These are phyloP conservation scores for Asteroscopus sphinx DNA, from an alignment of 2,888 invertebrate species.

Conservation along the genomic window DNA sequence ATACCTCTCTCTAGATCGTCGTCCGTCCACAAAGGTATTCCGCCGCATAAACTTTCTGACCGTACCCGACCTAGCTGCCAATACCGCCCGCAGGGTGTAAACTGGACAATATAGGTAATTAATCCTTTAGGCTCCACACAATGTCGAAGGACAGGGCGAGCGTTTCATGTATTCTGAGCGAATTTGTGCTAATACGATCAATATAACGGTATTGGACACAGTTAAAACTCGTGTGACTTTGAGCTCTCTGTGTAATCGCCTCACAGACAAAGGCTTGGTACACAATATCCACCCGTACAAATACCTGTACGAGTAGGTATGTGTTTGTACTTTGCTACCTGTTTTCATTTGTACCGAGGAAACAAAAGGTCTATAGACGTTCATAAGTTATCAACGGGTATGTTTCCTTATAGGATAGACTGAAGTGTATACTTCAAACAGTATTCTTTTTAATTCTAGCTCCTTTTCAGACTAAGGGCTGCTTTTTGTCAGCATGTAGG, in stretches of 20 bases:
- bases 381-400: background rate
- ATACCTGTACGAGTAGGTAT: background rate
- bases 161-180: background rate
- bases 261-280: background rate
- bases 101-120: constrained; percentile 7
- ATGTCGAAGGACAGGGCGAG: background rate
- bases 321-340: background rate
- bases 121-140: constrained; percentile 5
- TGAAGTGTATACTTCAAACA: no score
- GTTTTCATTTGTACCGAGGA: background rate
- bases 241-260: background rate
- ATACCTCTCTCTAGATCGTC: background rate
- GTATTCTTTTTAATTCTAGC: no score
- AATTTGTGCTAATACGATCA: background rate
- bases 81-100: background rate
- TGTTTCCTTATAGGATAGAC: no score
- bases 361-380: background rate
- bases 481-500: no score
- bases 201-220: background rate
- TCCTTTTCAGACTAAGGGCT: no score
- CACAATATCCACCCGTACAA: background rate
- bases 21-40: background rate
- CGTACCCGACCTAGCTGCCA: no score
- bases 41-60: background rate
- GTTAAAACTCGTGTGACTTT: background rate